phyloP scores from a whole-genome alignment of 1,140 invertebrate species.

The Planococcus citri region DNA sequence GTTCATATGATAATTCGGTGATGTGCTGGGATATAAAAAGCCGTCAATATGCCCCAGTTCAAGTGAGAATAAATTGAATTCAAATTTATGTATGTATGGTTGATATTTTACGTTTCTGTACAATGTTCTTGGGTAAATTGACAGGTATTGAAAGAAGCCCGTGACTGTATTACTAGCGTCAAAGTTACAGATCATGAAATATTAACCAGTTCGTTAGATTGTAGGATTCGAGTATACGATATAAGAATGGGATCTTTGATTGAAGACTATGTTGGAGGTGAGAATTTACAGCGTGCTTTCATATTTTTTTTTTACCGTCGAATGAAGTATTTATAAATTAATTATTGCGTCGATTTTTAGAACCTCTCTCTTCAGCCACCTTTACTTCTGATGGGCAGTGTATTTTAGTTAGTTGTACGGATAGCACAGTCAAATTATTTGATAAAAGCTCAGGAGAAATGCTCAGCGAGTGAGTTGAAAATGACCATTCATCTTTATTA shows the following conservation, averaged over 20 bases:
- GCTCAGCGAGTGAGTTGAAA: constrained; percentile 43
- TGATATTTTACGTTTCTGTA: background rate
- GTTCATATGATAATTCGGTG: constrained; percentile 81
- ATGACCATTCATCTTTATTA: constrained; percentile 28
- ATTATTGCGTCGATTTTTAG: constrained; percentile 39
- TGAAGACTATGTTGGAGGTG: constrained; percentile 74
- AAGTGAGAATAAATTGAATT: constrained; percentile 43
- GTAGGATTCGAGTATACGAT: constrained; percentile 77
- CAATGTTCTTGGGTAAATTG: constrained; percentile 23
- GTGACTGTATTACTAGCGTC: constrained; percentile 80
- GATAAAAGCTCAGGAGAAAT: constrained; percentile 80
- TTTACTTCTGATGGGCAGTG: constrained; percentile 79
- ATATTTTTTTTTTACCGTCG: constrained; percentile 12
- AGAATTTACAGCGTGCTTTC: constrained; percentile 24
- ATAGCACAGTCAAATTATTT: constrained; percentile 67
- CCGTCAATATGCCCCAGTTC: constrained; percentile 57
- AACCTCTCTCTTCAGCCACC: constrained; percentile 56
- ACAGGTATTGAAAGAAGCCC: constrained; percentile 72
- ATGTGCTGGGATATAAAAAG: constrained; percentile 78
- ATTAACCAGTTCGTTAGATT: constrained; percentile 79
- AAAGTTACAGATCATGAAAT: constrained; percentile 82
- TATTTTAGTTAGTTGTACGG: constrained; percentile 66
- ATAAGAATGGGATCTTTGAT: constrained; percentile 68
- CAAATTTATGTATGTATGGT: background rate
- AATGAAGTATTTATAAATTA: background rate